Percentiles rank a stretch among this genome's conserved stretches.
phyloP scores from a whole-genome alignment of 2,888 invertebrate genomes.

The Caenorhabditis sp. region DNA sequence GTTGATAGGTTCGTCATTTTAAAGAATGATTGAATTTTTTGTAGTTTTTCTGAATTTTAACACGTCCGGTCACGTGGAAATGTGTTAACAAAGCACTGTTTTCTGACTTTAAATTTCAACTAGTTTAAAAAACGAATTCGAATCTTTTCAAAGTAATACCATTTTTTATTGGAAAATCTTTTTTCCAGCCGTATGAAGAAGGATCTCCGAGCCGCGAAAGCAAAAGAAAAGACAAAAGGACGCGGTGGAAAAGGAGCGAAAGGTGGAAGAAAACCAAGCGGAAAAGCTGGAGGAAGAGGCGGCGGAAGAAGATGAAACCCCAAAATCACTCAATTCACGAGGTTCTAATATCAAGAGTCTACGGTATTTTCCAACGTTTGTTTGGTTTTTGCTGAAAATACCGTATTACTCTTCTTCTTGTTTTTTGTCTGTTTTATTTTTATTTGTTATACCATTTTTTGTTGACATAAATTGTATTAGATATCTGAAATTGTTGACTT shows the following conservation, averaged over 20 bases:
- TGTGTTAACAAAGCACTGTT: no score
- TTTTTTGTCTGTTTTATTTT: not conserved
- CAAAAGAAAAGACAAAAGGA: slow-evolving; percentile 54
- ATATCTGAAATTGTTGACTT: no score
- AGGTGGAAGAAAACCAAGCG: not conserved
- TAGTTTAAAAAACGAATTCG: no score
- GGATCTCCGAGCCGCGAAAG: slow-evolving; percentile 46
- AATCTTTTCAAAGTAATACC: no score
- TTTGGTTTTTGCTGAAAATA: no score
- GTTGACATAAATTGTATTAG: not conserved
- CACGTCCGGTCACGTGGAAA: no score
- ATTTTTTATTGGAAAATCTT: no score
- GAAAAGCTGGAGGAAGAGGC: not conserved
- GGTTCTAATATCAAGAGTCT: not conserved
- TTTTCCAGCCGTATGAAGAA: slow-evolving; percentile 55
- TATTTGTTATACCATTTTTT: slow-evolving; percentile 1
- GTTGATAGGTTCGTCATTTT: slow-evolving; percentile 43
- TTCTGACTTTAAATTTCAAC: no score
- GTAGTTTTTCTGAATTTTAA: not conserved
- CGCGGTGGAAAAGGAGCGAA: slow-evolving; percentile 39
- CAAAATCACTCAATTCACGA: not conserved
- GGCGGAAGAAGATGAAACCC: not conserved
- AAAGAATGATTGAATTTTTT: not conserved
- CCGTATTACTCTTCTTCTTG: no score
- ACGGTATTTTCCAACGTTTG: not conserved